Evolutionary conservation across 2,797 vertebrate species (phyloP).

Genomic region (Sebastes taczanowskii): DNA sequence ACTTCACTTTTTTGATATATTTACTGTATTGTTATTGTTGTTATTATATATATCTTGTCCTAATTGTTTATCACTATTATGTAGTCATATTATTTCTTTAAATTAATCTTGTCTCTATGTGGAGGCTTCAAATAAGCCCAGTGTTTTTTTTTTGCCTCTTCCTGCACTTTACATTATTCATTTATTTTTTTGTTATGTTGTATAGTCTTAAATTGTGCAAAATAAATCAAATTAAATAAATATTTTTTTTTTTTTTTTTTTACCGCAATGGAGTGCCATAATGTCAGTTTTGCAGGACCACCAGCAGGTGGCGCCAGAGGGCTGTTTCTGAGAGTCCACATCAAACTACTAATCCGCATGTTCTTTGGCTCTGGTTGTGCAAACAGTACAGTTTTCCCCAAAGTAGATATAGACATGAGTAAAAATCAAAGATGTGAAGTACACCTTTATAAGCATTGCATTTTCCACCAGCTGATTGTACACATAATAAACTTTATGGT

Average conservation of each 20-base stretch:
- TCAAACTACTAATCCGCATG: background rate
- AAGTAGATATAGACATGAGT: background rate
- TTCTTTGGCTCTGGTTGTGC: background rate
- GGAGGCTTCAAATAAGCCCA: too few relatives aligned
- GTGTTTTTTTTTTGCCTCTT: too few relatives aligned
- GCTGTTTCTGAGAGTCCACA: background rate
- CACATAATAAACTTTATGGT: conserved; percentile 62
- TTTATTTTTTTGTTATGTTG: too few relatives aligned
- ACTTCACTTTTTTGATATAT: too few relatives aligned
- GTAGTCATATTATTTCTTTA: too few relatives aligned
- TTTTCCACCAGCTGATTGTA: conserved; percentile 29
- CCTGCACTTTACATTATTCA: too few relatives aligned
- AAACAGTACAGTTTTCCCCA: background rate
- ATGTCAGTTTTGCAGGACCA: background rate
- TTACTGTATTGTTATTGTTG: too few relatives aligned
- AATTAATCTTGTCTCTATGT: fast-evolving
- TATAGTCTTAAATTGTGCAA: too few relatives aligned
- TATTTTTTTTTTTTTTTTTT: too few relatives aligned
- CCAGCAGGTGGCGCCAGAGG: conserved; percentile 37
- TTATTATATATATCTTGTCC: too few relatives aligned
- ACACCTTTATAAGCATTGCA: conserved; percentile 31
- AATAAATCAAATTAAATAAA: too few relatives aligned
- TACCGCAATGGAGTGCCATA: background rate
- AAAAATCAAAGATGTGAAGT: background rate
- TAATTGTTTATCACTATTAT: too few relatives aligned